phyloP scores from a whole-genome alignment of 2,888 invertebrate genomes.

The Pardosa pseudoannulata region DNA sequence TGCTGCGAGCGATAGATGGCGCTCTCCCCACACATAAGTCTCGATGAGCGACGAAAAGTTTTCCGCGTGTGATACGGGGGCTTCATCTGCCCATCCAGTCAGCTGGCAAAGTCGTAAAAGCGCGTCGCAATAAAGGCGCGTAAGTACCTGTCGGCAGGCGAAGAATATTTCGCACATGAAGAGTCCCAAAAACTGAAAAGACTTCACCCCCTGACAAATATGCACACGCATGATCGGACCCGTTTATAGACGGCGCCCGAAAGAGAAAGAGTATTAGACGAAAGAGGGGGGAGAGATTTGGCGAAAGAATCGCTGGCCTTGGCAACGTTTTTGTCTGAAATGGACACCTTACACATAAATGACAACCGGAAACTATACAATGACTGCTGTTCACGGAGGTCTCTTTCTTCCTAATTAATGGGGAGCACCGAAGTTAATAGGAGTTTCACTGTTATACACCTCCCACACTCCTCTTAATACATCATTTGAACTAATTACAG shows the following conservation, averaged over 20 bases:
- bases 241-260: slow-evolving; percentile 50
- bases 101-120: slow-evolving; percentile 68
- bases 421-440: no score
- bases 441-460: no score
- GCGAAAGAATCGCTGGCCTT: not conserved
- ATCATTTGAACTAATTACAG: no score
- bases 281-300: not conserved
- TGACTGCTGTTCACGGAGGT: no score
- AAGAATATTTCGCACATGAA: slow-evolving; percentile 66
- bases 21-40: slow-evolving; percentile 20
- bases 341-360: no score
- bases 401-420: no score
- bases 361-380: no score
- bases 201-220: slow-evolving; percentile 63
- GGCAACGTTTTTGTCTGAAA: no score
- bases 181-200: slow-evolving; percentile 58
- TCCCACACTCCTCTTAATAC: no score
- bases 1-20: slow-evolving; percentile 38
- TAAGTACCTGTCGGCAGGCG: slow-evolving; percentile 65
- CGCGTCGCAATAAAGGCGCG: slow-evolving; percentile 60
- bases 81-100: slow-evolving; percentile 48
- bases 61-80: slow-evolving; percentile 18
- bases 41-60: slow-evolving; percentile 19
- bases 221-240: slow-evolving; percentile 66
- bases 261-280: not conserved